A percentile compares a stretch with the other conserved stretches of the same genome.
These are phyloP conservation scores for Cylindroiulus punctatus DNA, from an alignment of 2,888 invertebrate species.

Conservation along the genomic window DNA sequence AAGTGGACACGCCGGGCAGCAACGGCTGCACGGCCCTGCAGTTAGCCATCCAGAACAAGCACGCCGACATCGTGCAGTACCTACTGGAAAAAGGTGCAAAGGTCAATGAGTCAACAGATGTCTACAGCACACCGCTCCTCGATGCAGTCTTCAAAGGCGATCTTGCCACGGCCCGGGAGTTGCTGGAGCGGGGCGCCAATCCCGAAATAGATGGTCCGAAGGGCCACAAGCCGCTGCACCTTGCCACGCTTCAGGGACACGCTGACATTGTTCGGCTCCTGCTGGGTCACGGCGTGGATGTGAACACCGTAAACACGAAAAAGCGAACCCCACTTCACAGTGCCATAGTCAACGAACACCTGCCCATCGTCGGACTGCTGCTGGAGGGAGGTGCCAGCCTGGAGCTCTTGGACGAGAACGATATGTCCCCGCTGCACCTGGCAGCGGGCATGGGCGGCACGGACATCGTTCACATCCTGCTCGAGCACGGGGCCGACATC, in stretches of 20 bases:
- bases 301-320: conserved; percentile 36
- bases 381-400: conserved; percentile 29
- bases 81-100: conserved; percentile 15
- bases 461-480: conserved; percentile 33
- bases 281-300: conserved; percentile 1
- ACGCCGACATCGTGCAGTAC: background rate
- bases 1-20: background rate
- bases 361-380: background rate
- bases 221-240: conserved; percentile 46
- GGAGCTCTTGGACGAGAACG: background rate
- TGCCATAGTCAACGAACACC: conserved; percentile 24
- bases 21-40: conserved; percentile 26
- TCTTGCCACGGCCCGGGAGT: background rate
- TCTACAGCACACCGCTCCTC: conserved; percentile 14
- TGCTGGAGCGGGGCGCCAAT: conserved; percentile 48
- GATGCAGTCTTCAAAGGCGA: conserved; percentile 28
- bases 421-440: conserved; percentile 48
- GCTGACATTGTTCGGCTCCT: conserved; percentile 11
- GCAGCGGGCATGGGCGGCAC: conserved; percentile 13
- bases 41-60: conserved; percentile 37
- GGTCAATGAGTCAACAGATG: background rate
- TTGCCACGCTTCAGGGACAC: conserved; percentile 40
- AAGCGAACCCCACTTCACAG: conserved; percentile 47
- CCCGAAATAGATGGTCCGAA: background rate
- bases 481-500: conserved; percentile 60